Conservation (phyloP, 2,797 vertebrate species). For the Phrynocephalus forsythii region DNA sequence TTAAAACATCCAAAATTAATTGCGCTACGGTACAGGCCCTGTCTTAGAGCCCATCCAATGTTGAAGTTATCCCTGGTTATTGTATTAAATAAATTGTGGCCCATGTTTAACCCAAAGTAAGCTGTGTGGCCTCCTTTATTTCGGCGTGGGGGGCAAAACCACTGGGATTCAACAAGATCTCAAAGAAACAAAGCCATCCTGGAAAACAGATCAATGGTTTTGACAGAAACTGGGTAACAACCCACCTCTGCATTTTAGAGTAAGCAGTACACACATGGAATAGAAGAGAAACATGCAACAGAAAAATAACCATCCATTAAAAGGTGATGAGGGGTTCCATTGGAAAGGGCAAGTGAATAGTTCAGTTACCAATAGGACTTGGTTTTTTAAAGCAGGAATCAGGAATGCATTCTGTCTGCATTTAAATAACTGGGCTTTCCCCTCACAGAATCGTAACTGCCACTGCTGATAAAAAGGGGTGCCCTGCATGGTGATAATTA, state of each 20-base stretch:
- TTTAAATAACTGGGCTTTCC: neutral
- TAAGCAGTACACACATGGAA: neutral
- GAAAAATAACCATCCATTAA: neutral
- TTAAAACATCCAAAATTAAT: no score
- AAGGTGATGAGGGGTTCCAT: neutral
- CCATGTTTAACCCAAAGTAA: no score
- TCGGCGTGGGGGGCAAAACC: no score
- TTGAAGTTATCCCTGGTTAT: no score
- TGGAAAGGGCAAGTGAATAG: rapidly evolving
- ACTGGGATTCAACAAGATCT: neutral
- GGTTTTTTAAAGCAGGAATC: neutral
- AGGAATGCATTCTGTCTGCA: no score
- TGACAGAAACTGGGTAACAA: neutral
- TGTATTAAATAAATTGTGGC: no score
- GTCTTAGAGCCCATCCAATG: no score
- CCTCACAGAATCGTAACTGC: rapidly evolving
- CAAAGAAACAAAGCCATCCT: rapidly evolving
- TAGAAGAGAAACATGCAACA: neutral
- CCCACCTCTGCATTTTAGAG: neutral
- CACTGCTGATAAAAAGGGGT: rapidly evolving
- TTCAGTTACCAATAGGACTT: neutral
- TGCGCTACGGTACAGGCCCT: no score
- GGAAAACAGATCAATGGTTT: neutral
- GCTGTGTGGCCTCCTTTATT: no score
- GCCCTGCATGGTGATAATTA: neutral